Evolutionary conservation across 1,140 invertebrate species (phyloP), one percentile per base, ranked within the genome.

Genomic region (Drosophila oshimai): DNA sequence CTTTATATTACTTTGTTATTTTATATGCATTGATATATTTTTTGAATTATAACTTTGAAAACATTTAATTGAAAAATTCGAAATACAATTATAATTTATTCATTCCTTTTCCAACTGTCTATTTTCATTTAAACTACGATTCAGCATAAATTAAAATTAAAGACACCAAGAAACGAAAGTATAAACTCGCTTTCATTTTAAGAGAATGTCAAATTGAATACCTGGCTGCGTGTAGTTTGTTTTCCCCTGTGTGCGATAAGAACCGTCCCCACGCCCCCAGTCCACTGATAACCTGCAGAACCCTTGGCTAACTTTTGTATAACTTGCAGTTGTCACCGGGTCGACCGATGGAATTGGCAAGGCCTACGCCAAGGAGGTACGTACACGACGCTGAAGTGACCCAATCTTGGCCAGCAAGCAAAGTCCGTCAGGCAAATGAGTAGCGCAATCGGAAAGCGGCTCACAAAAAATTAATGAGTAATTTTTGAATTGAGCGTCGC

Each of bases 281-380:
- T 22, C 17, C 13, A 26, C 33, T 41, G 42, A 71, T 60, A 57
- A 55, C 37, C 26, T 12, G 13, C 6, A 4, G 7, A 53, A 29
- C 12, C 20, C 6, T 36, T 47, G 18, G 12, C 39, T 61, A 71
- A 53, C 13, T 29, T 37, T 34, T 88, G 6, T 24, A 31, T 28
- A n/a, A 62, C 93, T 94, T 55, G n/a, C 92, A 94, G 96, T 98
- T 55, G 92, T 98, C 0, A 98, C 97, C 24, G 97, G 97, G 22
- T 94, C 96, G 1, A 98, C 97, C 4, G 97, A 98, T 93, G 97
- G 97, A 6, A 95, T 98, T 77, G 97, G 97, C n/a, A 97, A 96
- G 91, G 96, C 96, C 2, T 98, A 96, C 90, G 96, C 96, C 2
- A 93, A 95, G 89, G 94, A 95, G 76, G 94, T 95, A 91, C 91